phyloP scores from a whole-genome alignment of 2,888 invertebrate genomes.

The Agriopis marginaria region DNA sequence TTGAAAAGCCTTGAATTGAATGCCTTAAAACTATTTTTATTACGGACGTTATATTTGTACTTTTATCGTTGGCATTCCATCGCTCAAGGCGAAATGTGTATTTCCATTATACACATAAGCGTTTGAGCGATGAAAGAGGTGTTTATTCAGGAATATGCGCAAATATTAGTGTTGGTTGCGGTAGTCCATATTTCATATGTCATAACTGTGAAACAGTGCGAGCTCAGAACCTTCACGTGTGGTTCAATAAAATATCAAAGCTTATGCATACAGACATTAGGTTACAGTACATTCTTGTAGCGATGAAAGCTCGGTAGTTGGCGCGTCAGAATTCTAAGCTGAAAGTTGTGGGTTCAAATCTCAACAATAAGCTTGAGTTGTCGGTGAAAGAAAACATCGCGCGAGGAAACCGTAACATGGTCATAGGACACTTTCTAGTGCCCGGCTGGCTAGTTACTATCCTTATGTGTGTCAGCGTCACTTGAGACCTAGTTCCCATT shows the following conservation, averaged over 20 bases:
- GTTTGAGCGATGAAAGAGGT: conserved; percentile 21
- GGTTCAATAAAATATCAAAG: background rate
- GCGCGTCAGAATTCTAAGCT: too few species aligned
- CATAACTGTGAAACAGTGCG: conserved; percentile 14
- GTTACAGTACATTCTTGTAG: background rate
- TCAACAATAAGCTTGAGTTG: too few species aligned
- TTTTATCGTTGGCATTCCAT: conserved; percentile 14
- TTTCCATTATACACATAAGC: conserved; percentile 20
- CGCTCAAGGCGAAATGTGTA: conserved; percentile 21
- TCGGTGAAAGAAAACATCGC: too few species aligned
- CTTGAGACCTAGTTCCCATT: too few species aligned
- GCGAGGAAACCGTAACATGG: too few species aligned
- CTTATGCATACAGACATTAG: background rate
- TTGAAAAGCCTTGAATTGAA: background rate
- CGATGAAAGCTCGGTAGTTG: too few species aligned
- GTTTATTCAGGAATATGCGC: conserved; percentile 24
- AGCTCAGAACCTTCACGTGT: conserved; percentile 5
- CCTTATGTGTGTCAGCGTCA: too few species aligned
- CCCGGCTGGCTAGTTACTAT: too few species aligned
- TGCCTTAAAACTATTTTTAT: background rate
- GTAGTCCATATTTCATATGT: conserved; percentile 17
- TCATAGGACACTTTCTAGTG: too few species aligned
- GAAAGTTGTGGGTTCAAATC: too few species aligned
- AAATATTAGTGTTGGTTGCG: conserved; percentile 28
- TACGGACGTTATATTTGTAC: background rate